phyloP scores from a whole-genome alignment of 53 echinoderm and acorn worm species.

The Holothuria leucospilota region DNA sequence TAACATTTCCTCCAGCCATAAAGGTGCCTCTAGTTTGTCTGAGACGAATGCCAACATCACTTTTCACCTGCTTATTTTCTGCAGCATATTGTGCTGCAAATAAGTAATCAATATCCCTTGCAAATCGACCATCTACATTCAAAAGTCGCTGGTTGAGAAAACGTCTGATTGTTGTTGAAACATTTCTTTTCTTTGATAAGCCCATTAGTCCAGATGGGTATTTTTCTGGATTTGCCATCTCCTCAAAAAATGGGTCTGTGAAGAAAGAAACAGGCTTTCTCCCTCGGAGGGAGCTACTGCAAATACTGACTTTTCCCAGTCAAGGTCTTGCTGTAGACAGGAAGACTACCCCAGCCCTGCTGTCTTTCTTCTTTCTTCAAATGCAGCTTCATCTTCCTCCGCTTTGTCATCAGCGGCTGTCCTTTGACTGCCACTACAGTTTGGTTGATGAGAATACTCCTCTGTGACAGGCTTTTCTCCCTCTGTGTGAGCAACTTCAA shows the following conservation, averaged over 20 bases:
- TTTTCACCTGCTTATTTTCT: constrained; percentile 38
- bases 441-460: too few species aligned
- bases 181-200: background rate
- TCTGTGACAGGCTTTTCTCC: background rate
- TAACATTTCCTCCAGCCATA: background rate
- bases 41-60: constrained; percentile 27
- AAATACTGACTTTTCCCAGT: constrained; percentile 16
- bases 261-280: constrained; percentile 29
- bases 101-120: constrained; percentile 29
- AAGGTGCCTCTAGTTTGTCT: constrained; percentile 4
- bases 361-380: constrained; percentile 20
- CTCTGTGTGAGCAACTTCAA: constrained; percentile 16
- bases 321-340: constrained; percentile 16
- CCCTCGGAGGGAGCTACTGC: constrained; percentile 26
- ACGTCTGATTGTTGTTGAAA: background rate
- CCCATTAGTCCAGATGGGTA: constrained; percentile 49
- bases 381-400: constrained; percentile 33
- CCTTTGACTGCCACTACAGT: background rate
- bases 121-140: constrained; percentile 26
- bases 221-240: constrained; percentile 44
- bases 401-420: background rate
- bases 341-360: constrained; percentile 10
- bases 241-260: constrained; percentile 39
- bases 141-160: constrained; percentile 27
- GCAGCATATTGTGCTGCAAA: constrained; percentile 35